phyloP scores from a whole-genome alignment of 2,797 vertebrate genomes.

The Myoxocephalus aenaeus region DNA sequence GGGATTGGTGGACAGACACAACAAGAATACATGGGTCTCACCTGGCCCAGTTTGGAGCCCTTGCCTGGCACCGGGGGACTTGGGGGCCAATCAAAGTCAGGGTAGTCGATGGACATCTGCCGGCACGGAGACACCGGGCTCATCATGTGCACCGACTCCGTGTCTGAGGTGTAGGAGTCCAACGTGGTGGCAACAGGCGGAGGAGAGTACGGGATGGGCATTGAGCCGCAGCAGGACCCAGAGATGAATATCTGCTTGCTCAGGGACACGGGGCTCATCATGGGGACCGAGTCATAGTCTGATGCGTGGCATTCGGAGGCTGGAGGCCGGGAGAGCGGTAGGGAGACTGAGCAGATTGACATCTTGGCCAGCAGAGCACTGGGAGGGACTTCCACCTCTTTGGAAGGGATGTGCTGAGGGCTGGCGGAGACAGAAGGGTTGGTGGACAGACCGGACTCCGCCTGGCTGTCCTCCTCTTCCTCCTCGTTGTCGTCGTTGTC shows the following conservation, averaged over 20 bases:
- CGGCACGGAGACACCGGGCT: slow-evolving; percentile 87
- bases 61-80: slow-evolving; percentile 77
- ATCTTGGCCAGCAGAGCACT: slow-evolving; percentile 94
- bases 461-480: slow-evolving; percentile 97
- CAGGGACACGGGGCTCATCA: slow-evolving; percentile 79
- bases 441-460: slow-evolving; percentile 93
- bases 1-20: slow-evolving; percentile 45
- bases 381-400: slow-evolving; percentile 88
- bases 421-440: slow-evolving; percentile 94
- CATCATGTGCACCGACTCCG: slow-evolving; percentile 79
- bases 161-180: slow-evolving; percentile 81
- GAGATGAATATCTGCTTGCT: slow-evolving; percentile 87
- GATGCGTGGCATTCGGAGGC: slow-evolving; percentile 42
- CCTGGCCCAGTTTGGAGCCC: slow-evolving; percentile 77
- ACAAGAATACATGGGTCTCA: slow-evolving; percentile 70
- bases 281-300: slow-evolving; percentile 59
- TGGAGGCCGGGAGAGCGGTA: slow-evolving; percentile 54
- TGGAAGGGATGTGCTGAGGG: slow-evolving; percentile 90
- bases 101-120: slow-evolving; percentile 95
- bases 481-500: slow-evolving; percentile 97
- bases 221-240: slow-evolving; percentile 75
- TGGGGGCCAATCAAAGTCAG: slow-evolving; percentile 83
- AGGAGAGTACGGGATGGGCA: slow-evolving; percentile 57
- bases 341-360: slow-evolving; percentile 86
- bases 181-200: slow-evolving; percentile 56